Evolutionary conservation across 2,888 invertebrate species (phyloP).

Genomic region (Ephialtes manifestator): DNA sequence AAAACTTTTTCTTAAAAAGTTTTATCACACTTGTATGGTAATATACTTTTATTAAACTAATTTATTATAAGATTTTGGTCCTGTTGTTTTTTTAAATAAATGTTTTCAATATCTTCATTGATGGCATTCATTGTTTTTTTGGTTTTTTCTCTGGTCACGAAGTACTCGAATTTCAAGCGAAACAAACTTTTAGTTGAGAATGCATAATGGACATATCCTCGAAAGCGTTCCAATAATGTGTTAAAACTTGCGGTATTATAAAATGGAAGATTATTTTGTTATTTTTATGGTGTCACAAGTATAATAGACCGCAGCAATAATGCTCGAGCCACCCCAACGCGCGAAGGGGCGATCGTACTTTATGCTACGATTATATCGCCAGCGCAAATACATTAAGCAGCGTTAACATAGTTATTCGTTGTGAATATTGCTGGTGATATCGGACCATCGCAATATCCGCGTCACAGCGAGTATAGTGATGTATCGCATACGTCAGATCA

Average conservation of each 20-base stretch:
- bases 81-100: too few species aligned
- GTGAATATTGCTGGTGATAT: constrained; percentile 5
- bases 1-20: too few species aligned
- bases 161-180: too few species aligned
- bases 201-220: too few species aligned
- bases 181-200: too few species aligned
- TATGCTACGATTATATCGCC: background rate
- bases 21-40: too few species aligned
- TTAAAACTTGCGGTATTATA: background rate
- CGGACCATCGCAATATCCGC: constrained; percentile 9
- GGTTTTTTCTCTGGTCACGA: too few species aligned
- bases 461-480: background rate
- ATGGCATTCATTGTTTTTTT: too few species aligned
- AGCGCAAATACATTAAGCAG: constrained; percentile 17
- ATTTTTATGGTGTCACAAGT: background rate
- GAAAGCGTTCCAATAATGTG: background rate
- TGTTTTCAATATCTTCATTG: too few species aligned
- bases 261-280: constrained; percentile 19
- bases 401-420: constrained; percentile 14
- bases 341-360: background rate
- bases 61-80: too few species aligned
- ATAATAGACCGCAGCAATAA: constrained; percentile 4
- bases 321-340: background rate
- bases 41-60: too few species aligned
- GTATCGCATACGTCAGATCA: background rate